Evolutionary conservation across 2,113 vertebrate genomes (phyloP).

Genomic region (Microtus pennsylvanicus): DNA sequence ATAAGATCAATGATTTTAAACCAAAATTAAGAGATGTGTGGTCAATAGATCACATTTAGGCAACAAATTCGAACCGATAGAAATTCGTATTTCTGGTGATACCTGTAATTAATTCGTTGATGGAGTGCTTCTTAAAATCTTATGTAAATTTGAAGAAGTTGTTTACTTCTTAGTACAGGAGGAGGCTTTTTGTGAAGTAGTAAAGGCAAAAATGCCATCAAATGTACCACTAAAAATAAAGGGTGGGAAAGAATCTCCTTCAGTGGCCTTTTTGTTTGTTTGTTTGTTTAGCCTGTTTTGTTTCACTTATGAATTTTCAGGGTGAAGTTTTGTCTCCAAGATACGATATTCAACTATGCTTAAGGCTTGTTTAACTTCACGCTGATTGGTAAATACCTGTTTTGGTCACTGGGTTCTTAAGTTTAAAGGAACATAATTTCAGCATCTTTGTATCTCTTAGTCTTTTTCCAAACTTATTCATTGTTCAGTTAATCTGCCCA

Average conservation of each 20-base stretch:
- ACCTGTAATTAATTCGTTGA: slow-evolving; percentile 23
- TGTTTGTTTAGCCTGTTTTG: background rate
- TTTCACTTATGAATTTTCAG: slow-evolving; percentile 22
- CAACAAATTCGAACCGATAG: background rate
- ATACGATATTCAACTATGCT: slow-evolving; percentile 43
- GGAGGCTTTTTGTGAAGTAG: background rate
- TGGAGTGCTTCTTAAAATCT: background rate
- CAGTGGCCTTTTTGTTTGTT: background rate
- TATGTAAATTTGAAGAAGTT: background rate
- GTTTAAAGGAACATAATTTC: slow-evolving; percentile 1
- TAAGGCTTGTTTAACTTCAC: slow-evolving; percentile 52
- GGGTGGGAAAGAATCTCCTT: background rate
- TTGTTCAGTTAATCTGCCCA: background rate
- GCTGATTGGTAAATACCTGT: slow-evolving; percentile 42
- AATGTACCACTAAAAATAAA: background rate
- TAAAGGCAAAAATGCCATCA: slow-evolving; percentile 1
- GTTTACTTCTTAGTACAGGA: background rate
- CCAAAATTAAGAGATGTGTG: background rate
- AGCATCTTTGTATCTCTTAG: slow-evolving; percentile 39
- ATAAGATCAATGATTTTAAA: slow-evolving; percentile 3
- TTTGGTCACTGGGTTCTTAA: slow-evolving; percentile 25
- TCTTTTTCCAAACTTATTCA: background rate
- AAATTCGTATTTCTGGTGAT: background rate
- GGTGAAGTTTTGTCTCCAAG: background rate
- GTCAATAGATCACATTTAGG: background rate